phyloP scores from a whole-genome alignment of 2,888 invertebrate genomes.

The Osmoderma eremita region DNA sequence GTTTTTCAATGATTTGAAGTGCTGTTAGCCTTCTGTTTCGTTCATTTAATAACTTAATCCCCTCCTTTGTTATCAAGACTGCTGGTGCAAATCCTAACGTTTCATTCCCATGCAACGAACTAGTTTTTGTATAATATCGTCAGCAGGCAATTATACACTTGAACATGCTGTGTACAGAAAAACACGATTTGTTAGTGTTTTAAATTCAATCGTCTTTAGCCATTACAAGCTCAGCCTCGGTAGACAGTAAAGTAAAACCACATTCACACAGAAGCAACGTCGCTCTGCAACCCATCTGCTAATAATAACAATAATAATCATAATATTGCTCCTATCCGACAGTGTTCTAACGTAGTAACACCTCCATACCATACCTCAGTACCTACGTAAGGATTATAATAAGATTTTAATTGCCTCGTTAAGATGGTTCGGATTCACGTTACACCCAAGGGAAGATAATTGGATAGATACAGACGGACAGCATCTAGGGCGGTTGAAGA shows the following conservation, averaged over 20 bases:
- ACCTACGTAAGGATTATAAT: constrained; percentile 28
- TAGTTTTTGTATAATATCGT: constrained; percentile 2
- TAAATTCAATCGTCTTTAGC: too few species aligned
- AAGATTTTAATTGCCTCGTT: constrained; percentile 38
- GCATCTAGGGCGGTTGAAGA: constrained; percentile 17
- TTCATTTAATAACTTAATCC: too few species aligned
- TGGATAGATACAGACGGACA: constrained; percentile 35
- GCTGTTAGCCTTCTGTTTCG: too few species aligned
- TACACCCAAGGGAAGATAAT: constrained; percentile 32
- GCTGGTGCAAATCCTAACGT: too few species aligned
- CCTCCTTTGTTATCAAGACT: too few species aligned
- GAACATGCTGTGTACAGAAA: neutral
- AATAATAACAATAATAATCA: constrained; percentile 14
- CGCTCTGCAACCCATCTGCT: constrained; percentile 7
- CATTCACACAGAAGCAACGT: constrained; percentile 4
- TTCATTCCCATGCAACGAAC: too few species aligned
- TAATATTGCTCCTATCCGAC: constrained; percentile 12
- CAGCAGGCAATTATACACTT: neutral
- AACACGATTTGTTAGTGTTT: too few species aligned
- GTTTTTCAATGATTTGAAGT: too few species aligned
- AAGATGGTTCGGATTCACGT: constrained; percentile 34
- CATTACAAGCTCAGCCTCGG: too few species aligned
- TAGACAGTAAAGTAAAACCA: constrained; percentile 20
- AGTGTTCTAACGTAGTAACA: constrained; percentile 19
- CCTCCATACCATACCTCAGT: neutral